Conservation (phyloP, 2,797 vertebrate genomes). For the Ptychobarbus kaznakovi region DNA sequence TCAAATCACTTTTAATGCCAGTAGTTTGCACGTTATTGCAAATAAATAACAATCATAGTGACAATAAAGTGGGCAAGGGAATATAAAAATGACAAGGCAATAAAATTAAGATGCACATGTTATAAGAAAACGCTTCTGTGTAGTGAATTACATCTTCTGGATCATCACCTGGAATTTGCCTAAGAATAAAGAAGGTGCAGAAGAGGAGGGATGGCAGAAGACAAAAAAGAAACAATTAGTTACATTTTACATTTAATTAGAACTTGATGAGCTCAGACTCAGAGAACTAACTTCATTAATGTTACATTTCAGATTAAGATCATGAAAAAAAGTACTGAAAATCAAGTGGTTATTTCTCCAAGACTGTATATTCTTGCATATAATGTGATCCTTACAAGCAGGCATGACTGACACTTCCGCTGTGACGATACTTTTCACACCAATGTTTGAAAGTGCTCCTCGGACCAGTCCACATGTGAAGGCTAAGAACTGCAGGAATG, state of each 20-base stretch:
- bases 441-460: conserved; percentile 90
- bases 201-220: not conserved
- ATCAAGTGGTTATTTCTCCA: not conserved
- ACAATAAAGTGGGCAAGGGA: conserved; percentile 27
- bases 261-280: not conserved
- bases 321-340: not conserved
- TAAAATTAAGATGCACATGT: conserved; percentile 21
- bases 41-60: conserved; percentile 15
- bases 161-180: conserved; percentile 84
- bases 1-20: conserved; percentile 36
- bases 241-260: not conserved
- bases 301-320: not conserved
- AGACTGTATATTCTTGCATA: not conserved
- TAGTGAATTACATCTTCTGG: conserved; percentile 71
- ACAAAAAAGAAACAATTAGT: not conserved
- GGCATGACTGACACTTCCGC: conserved; percentile 95
- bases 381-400: conserved; percentile 84
- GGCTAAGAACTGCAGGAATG: conserved; percentile 84
- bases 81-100: conserved; percentile 34
- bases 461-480: conserved; percentile 94
- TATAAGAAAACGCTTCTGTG: conserved; percentile 35
- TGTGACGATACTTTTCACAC: conserved; percentile 95
- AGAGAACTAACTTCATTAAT: not conserved
- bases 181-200: conserved; percentile 55
- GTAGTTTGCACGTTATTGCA: conserved; percentile 1